Evolutionary conservation across 2,797 vertebrate species (phyloP), one percentile per base, ranked within the genome.

Genomic region (Etheostoma nigrum): DNA sequence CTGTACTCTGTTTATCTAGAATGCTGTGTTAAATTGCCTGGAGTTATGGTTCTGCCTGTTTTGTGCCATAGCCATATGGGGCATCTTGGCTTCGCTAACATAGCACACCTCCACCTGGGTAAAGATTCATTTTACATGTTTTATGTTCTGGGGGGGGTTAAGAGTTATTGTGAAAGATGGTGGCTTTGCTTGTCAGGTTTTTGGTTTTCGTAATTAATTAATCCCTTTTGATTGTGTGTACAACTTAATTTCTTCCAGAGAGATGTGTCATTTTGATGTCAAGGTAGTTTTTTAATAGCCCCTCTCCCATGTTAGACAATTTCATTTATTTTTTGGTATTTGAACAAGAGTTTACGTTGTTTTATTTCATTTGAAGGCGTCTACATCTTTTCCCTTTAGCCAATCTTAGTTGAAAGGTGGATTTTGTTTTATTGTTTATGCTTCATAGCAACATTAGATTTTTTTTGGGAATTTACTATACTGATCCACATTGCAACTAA

Each of bases 1-100:
- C 78, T 65, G n/a, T 59, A 59, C 73, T 60, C 33, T 76, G 67
- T 85, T 92, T 82, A 76, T 89, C 55, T 47, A 64, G 58, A 58
- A 59, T 19, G 36, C 64, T 44, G 72, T 53, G 60, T 66, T 91
- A 66, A 85, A 83, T 57, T 36, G 53, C 72, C 85, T 19, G n/a
- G 58, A 76, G 76, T 80, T 82, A 86, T 71, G 67, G 66, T 7
- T 15, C 54, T 52, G 52, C 59, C 74, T 55, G 48, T 84, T 86
- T 84, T 81, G 75, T 76, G 60, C 61, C 52, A n/a, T 9, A 47
- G 63, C 67, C 64, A 71, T 82, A 59, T 64, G 57, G 48, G 12
- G 33, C 53, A 15, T 48, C 16, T 14, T 45, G 48, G 47, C 63
- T 61, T 23, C 12, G 18, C 25, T 62, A 55, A 64, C 48, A 52